Evolutionary conservation across 2,888 invertebrate genomes (phyloP).

Genomic region (Eugnorisma glareosa): DNA sequence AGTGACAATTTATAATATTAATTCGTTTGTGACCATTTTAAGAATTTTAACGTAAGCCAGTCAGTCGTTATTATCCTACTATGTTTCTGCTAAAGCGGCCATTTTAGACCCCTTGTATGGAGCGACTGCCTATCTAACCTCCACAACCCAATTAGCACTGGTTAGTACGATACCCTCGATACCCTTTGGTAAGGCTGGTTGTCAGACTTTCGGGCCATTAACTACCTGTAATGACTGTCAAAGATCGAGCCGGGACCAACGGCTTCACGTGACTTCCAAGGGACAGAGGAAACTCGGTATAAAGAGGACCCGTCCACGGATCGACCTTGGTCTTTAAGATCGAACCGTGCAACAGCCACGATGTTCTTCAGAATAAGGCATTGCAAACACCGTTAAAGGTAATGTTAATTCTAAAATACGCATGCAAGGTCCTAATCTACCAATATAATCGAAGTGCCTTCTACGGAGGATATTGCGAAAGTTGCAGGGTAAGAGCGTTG

Average conservation of each 20-base stretch:
- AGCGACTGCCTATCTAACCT: neutral
- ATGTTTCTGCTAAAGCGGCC: too few relatives aligned
- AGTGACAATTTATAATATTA: too few relatives aligned
- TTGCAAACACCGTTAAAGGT: slow-evolving; percentile 24
- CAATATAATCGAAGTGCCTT: slow-evolving; percentile 66
- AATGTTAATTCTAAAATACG: slow-evolving; percentile 53
- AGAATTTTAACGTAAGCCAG: too few relatives aligned
- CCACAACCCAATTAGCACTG: neutral
- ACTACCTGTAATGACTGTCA: neutral
- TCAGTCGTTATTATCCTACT: too few relatives aligned
- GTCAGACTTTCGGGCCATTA: neutral
- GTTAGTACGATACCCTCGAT: neutral
- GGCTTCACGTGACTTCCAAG: neutral
- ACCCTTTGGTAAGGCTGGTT: neutral
- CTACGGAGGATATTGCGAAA: slow-evolving; percentile 67
- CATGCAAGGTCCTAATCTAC: slow-evolving; percentile 60
- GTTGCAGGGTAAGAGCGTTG: slow-evolving; percentile 63
- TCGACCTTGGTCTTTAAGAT: neutral
- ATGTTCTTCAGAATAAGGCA: slow-evolving; percentile 16
- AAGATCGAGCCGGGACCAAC: neutral
- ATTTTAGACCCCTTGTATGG: too few relatives aligned
- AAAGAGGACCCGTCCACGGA: neutral
- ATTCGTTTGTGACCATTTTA: too few relatives aligned
- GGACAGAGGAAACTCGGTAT: neutral
- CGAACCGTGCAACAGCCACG: neutral